phyloP scores from a whole-genome alignment of 1,140 invertebrate genomes.

The Drosophila pruinosa region DNA sequence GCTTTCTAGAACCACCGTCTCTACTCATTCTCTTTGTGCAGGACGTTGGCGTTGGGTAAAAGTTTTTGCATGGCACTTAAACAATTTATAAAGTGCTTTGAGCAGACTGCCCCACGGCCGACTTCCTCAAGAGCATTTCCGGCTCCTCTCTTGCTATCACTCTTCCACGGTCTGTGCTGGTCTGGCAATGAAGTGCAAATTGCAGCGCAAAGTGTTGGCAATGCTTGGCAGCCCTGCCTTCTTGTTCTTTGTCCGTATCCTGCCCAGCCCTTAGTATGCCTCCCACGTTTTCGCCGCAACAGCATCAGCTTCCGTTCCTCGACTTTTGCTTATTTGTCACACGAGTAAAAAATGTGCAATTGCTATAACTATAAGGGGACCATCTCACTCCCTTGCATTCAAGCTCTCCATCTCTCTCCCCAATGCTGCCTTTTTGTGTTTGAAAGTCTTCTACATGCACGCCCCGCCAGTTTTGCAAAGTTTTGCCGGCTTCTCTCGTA shows the following conservation, averaged over 20 bases:
- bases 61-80: slow-evolving; percentile 73
- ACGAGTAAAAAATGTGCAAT: slow-evolving; percentile 46
- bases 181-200: slow-evolving; percentile 77
- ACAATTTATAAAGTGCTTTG: slow-evolving; percentile 80
- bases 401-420: background rate
- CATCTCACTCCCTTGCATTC: background rate
- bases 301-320: slow-evolving; percentile 31
- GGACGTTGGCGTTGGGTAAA: slow-evolving; percentile 40
- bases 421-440: slow-evolving; percentile 29
- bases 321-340: slow-evolving; percentile 79
- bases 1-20: slow-evolving; percentile 1
- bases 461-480: slow-evolving; percentile 49
- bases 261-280: background rate
- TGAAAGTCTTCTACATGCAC: slow-evolving; percentile 58
- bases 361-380: slow-evolving; percentile 12
- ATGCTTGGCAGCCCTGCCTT: too few species aligned
- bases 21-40: slow-evolving; percentile 10
- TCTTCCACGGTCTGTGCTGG: slow-evolving; percentile 13
- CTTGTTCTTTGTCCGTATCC: slow-evolving; percentile 22
- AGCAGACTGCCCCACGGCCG: slow-evolving; percentile 64
- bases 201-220: slow-evolving; percentile 70
- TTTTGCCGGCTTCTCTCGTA: slow-evolving; percentile 38
- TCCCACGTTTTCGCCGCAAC: slow-evolving; percentile 11
- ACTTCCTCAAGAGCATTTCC: background rate
- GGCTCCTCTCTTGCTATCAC: background rate